Conservation (phyloP, 2,888 invertebrate genomes). For the Andricus quercusramuli region DNA sequence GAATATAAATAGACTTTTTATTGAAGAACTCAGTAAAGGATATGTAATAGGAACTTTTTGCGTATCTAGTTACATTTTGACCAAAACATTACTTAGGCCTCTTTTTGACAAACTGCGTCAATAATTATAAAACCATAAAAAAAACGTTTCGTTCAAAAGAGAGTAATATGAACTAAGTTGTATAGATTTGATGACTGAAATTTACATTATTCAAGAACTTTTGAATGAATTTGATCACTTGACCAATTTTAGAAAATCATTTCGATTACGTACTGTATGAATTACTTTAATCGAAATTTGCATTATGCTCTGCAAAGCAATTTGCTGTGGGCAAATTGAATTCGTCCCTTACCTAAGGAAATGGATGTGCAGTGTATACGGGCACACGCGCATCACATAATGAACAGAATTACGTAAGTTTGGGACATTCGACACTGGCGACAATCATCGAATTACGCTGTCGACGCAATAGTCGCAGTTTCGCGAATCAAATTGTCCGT, state of each 20-base stretch:
- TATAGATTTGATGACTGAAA: too few relatives aligned
- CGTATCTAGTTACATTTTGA: too few relatives aligned
- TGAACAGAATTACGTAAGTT: constrained; percentile 17
- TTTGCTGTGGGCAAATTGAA: neutral
- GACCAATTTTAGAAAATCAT: constrained; percentile 14
- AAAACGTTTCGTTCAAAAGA: too few relatives aligned
- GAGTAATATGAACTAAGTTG: too few relatives aligned
- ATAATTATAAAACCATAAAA: too few relatives aligned
- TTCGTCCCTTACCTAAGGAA: neutral
- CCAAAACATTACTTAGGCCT: too few relatives aligned
- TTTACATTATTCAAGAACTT: constrained; percentile 16
- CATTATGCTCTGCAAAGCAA: neutral
- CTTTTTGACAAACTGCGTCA: too few relatives aligned
- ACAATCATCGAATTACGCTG: constrained; percentile 68
- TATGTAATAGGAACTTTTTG: too few relatives aligned
- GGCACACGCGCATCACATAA: neutral
- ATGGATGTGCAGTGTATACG: neutral
- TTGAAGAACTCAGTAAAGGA: too few relatives aligned
- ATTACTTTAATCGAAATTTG: neutral
- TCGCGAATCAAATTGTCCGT: constrained; percentile 50
- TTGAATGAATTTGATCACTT: constrained; percentile 35
- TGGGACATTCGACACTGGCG: constrained; percentile 59
- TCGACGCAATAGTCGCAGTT: constrained; percentile 55
- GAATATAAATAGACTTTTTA: too few relatives aligned
- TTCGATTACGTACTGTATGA: neutral